Evolutionary conservation across 2,113 vertebrate species (phyloP), one percentile per base, ranked within the genome.

Genomic region (Dascyllus trimaculatus): DNA sequence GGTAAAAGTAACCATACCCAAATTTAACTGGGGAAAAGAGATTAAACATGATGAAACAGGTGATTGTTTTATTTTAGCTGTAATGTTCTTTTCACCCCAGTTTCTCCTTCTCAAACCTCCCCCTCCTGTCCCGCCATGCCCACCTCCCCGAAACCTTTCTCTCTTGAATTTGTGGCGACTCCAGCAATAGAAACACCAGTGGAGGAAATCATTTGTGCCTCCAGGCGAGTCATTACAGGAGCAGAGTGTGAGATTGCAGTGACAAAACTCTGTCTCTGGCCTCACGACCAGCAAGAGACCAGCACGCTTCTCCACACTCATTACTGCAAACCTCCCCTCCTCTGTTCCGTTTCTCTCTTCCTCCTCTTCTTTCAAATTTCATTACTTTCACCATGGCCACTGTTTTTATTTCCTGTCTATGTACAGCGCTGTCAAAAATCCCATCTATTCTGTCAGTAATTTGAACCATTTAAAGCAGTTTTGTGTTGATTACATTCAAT

Each of bases 191-290:
- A 68, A 84, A 84, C 86, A 88, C 84, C 87, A 81, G 87, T 87
- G 80, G 88, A 89, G 88, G 87, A 88, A 90, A 92, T 91, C 86
- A 90, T 90, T 85, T 56, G 80, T 84, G 87, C 87, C 90, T 89
- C 74, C 64, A 84, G 91, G 90, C 85, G 67, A 90, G 84, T 92
- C 90, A 92, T 92, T 91, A 90, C 90, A 71, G 90, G 83, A 71
- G 83, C 85, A 54, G 86, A 80, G 89, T 89, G 91, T 91, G 89
- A 92, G 89, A 92, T 85, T 89, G 90, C 83, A 77, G 80, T 81
- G 80, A 91, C 89, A 89, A 77, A 87, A 88, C 78, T 90, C 83
- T 81, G 83, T 90, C 89, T 87, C 58, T 70, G 73, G 84, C 82
- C 84, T 81, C 80, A 56, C 54, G 61, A 88, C 56, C 91, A 81